Evolutionary conservation across 2,888 invertebrate species (phyloP).

Genomic region (Bombyx huttoni): DNA sequence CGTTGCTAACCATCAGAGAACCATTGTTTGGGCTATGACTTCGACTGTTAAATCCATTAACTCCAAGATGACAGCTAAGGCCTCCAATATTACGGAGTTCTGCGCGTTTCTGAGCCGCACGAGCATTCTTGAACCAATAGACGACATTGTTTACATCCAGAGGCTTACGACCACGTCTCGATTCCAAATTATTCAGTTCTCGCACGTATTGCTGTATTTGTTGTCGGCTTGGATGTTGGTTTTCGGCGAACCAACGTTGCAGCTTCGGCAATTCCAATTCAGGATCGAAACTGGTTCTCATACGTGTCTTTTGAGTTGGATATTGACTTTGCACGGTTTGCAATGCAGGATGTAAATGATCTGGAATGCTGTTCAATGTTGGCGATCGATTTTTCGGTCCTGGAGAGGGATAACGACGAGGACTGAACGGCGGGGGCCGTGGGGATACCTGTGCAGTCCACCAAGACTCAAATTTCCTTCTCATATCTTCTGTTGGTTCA

Average conservation of each 20-base stretch:
- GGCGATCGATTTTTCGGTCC: constrained; percentile 68
- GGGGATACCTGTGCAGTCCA: constrained; percentile 83
- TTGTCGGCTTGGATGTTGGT: constrained; percentile 96
- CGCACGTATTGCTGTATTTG: constrained; percentile 97
- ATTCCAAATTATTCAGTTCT: constrained; percentile 93
- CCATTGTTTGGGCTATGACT: constrained; percentile 77
- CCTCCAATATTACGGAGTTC: constrained; percentile 80
- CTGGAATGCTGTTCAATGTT: constrained; percentile 58
- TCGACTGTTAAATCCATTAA: constrained; percentile 76
- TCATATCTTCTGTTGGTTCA: constrained; percentile 86
- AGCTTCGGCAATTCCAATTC: constrained; percentile 96
- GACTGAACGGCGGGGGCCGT: constrained; percentile 64
- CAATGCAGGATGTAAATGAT: constrained; percentile 79
- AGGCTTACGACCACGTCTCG: constrained; percentile 92
- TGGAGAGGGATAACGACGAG: constrained; percentile 60
- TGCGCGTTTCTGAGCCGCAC: constrained; percentile 94
- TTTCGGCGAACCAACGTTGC: constrained; percentile 97
- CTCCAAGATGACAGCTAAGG: constrained; percentile 69
- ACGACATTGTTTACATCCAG: constrained; percentile 96
- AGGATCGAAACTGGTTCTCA: constrained; percentile 97
- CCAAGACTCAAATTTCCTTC: constrained; percentile 93
- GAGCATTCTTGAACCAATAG: constrained; percentile 97
- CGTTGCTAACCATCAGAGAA: constrained; percentile 74
- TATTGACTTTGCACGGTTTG: constrained; percentile 84
- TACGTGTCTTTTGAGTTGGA: constrained; percentile 90